Percentiles rank a stretch among this genome's conserved stretches.
phyloP scores from a whole-genome alignment of 1,140 invertebrate genomes.

The Doryteuthis pealeii region DNA sequence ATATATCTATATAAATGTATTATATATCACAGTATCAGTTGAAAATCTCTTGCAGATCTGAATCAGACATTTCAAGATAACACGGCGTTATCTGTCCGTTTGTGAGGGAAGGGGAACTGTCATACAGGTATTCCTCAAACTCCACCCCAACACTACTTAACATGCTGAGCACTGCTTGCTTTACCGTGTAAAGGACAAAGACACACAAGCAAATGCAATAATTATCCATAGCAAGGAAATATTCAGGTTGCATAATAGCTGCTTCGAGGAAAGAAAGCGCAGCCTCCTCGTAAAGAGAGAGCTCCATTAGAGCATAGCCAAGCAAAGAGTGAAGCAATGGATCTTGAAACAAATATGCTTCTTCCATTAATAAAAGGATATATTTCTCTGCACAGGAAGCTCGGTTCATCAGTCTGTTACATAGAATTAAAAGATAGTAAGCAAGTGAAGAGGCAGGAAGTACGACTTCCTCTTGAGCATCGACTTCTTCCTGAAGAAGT shows the following conservation, averaged over 20 bases:
- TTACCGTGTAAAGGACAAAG: constrained; percentile 25
- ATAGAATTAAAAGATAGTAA: constrained; percentile 47
- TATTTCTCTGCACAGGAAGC: constrained; percentile 39
- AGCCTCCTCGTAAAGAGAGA: constrained; percentile 48
- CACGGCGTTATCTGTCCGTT: neutral
- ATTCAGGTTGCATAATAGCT: constrained; percentile 42
- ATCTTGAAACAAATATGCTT: constrained; percentile 42
- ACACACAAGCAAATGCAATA: constrained; percentile 50
- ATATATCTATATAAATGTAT: neutral
- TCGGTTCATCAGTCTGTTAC: constrained; percentile 38
- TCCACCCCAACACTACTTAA: neutral
- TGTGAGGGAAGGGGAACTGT: neutral
- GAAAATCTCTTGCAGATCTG: constrained; percentile 8
- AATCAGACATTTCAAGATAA: constrained; percentile 5
- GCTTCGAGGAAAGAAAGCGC: constrained; percentile 45
- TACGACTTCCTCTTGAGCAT: constrained; percentile 51
- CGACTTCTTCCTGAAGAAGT: constrained; percentile 52
- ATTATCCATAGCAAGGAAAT: constrained; percentile 50
- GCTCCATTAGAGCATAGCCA: constrained; percentile 53
- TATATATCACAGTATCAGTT: constrained; percentile 4
- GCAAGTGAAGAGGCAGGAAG: constrained; percentile 47
- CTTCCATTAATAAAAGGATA: constrained; percentile 44
- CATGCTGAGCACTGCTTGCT: constrained; percentile 27
- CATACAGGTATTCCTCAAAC: neutral
- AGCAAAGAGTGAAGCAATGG: constrained; percentile 49